Conservation (phyloP, 2,797 vertebrate species). For the Enteromius afrohamiltoni region DNA sequence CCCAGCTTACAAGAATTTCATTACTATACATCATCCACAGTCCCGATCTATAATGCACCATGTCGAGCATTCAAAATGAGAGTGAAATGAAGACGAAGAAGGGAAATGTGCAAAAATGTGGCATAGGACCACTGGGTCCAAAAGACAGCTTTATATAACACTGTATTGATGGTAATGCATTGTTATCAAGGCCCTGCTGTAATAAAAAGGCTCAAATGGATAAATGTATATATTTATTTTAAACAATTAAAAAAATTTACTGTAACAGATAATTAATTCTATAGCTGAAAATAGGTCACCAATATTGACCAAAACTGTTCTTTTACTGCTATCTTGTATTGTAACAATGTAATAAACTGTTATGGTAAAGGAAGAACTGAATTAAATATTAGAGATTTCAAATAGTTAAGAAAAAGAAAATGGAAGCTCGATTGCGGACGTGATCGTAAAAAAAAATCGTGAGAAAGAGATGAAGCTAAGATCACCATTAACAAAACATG, state of each 20-base stretch:
- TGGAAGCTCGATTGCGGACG: background rate
- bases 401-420: background rate
- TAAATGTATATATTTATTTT: background rate
- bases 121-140: slow-evolving; percentile 22
- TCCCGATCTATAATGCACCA: slow-evolving; percentile 39
- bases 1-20: slow-evolving; percentile 42
- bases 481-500: slow-evolving; percentile 4
- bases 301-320: background rate
- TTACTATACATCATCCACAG: slow-evolving; percentile 46
- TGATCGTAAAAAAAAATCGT: background rate
- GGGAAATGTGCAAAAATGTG: slow-evolving; percentile 13
- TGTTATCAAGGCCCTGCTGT: background rate
- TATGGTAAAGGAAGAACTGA: background rate
- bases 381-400: background rate
- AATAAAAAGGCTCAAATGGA: background rate
- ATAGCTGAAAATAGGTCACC: background rate
- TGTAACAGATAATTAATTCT: background rate
- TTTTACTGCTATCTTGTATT: background rate
- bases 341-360: background rate
- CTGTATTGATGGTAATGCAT: background rate
- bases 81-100: slow-evolving; percentile 35
- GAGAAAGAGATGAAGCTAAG: slow-evolving; percentile 4
- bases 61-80: slow-evolving; percentile 41
- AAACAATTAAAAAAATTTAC: background rate
- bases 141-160: background rate